A percentile compares a stretch with the other conserved stretches of the same genome.
phyloP scores from a whole-genome alignment of 2,797 vertebrate genomes.

The Sebastes oblongus region DNA sequence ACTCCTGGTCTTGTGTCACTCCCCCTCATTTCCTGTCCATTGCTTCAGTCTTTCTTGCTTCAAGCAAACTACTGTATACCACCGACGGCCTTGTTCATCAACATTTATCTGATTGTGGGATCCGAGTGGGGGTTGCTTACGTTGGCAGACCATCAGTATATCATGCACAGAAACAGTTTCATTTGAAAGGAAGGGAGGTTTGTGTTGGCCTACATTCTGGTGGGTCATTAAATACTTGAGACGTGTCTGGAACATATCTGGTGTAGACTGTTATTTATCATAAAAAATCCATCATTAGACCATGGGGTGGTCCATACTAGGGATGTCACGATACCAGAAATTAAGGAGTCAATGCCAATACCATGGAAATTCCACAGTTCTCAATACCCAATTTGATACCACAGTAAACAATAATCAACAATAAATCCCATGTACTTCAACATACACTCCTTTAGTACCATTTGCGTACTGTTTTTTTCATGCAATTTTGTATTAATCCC shows the following conservation, averaged over 20 bases:
- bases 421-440: too few relatives aligned
- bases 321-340: too few relatives aligned
- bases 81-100: constrained; percentile 47
- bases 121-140: constrained; percentile 38
- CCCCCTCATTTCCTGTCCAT: constrained; percentile 40
- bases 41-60: constrained; percentile 36
- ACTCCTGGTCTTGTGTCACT: constrained; percentile 27
- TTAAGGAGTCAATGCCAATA: too few relatives aligned
- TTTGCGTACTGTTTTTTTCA: too few relatives aligned
- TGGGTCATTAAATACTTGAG: constrained; percentile 26
- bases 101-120: constrained; percentile 66
- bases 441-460: too few relatives aligned
- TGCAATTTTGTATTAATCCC: too few relatives aligned
- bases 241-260: not conserved
- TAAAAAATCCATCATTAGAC: not conserved
- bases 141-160: constrained; percentile 58
- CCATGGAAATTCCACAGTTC: too few relatives aligned
- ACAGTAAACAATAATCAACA: too few relatives aligned
- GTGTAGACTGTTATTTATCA: not conserved
- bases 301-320: not conserved
- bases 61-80: constrained; percentile 20
- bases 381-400: too few relatives aligned
- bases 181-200: not conserved
- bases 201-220: not conserved
- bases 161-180: constrained; percentile 17